A percentile compares a stretch with the other conserved stretches of the same genome.
Evolutionary conservation across 2,797 vertebrate species (phyloP).

Genomic region (Rhinoraja longicauda): DNA sequence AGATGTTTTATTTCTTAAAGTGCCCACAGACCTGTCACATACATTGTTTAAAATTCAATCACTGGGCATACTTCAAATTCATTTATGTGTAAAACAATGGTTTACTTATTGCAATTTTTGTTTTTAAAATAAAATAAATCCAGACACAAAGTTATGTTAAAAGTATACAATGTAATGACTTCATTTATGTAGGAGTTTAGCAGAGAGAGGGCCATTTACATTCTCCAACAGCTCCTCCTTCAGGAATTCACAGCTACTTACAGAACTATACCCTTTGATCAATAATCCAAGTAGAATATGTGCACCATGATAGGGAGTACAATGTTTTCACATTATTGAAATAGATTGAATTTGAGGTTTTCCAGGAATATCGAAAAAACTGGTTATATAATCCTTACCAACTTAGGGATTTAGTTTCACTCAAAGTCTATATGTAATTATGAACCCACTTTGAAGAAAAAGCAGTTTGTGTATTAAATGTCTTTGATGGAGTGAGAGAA

Average conservation of each 20-base stretch:
- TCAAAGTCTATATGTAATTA: background rate
- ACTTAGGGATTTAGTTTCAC: background rate
- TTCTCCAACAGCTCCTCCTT: constrained; percentile 29
- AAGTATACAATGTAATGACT: background rate
- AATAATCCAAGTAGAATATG: background rate
- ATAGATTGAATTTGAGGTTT: background rate
- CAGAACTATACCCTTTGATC: background rate
- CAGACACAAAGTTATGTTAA: background rate
- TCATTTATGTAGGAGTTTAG: background rate
- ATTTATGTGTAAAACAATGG: background rate
- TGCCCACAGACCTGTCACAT: background rate
- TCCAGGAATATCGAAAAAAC: background rate
- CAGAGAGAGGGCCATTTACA: background rate
- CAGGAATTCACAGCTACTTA: constrained; percentile 9
- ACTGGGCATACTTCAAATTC: background rate
- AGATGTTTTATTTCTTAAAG: background rate
- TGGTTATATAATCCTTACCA: background rate
- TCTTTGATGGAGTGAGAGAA: background rate
- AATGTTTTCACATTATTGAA: background rate
- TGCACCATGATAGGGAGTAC: too few relatives aligned
- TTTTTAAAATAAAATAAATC: background rate
- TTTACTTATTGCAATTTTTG: background rate
- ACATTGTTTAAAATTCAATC: background rate
- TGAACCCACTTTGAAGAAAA: background rate
- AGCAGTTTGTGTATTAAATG: background rate